These are phyloP conservation scores for Drosophila ficusphila DNA, from an alignment of 1,140 invertebrate species.

Conservation along the genomic window DNA sequence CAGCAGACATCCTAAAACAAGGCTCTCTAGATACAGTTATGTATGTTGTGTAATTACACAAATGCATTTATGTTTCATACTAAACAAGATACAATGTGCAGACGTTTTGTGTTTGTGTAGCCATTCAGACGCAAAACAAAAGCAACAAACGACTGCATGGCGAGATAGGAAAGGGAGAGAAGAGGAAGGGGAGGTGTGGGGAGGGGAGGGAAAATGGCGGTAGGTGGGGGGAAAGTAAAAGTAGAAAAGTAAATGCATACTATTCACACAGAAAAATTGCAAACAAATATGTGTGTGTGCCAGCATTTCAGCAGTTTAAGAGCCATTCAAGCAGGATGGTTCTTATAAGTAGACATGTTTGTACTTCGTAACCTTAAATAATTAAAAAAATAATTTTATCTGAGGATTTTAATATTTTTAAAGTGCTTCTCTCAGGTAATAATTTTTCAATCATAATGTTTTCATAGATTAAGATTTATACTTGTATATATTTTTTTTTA, in stretches of 20 bases:
- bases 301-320: constrained; percentile 62
- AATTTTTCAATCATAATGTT: no score
- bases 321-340: constrained; percentile 45
- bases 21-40: constrained; percentile 54
- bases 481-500: no score
- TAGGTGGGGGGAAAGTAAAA: constrained; percentile 25
- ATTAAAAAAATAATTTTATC: not conserved
- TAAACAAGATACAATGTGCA: constrained; percentile 55
- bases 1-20: constrained; percentile 34
- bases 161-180: constrained; percentile 2
- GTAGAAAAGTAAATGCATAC: constrained; percentile 52
- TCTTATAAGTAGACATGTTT: not conserved
- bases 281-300: constrained; percentile 56
- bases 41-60: constrained; percentile 72
- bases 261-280: constrained; percentile 55
- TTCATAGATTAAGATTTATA: no score
- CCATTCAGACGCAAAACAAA: constrained; percentile 70
- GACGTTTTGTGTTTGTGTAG: constrained; percentile 78
- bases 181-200: not conserved
- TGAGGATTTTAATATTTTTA: not conserved
- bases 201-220: constrained; percentile 1
- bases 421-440: no score
- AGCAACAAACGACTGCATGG: constrained; percentile 29
- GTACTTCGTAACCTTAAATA: not conserved
- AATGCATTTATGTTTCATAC: constrained; percentile 72